Percentiles rank a stretch among this genome's conserved stretches.
These are phyloP conservation scores for Plodia interpunctella DNA, from an alignment of 1,140 invertebrate genomes.

Conservation along the genomic window DNA sequence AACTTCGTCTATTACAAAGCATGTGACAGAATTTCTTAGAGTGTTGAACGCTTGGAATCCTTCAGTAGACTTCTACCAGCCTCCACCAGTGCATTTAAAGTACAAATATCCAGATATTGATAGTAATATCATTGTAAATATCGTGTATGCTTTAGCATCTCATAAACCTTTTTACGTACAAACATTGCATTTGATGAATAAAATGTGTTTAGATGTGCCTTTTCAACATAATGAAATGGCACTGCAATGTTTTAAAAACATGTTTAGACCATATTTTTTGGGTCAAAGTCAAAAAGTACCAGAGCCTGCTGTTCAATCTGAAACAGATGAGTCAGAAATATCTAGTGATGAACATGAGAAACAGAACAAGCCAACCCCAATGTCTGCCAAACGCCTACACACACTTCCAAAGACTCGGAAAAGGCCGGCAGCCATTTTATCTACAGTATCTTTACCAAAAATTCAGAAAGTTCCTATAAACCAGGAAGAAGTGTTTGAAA, in stretches of 20 bases:
- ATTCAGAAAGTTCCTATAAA: slow-evolving; percentile 69
- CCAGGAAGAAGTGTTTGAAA: slow-evolving; percentile 83
- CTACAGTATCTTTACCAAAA: slow-evolving; percentile 40
- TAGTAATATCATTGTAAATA: slow-evolving; percentile 85
- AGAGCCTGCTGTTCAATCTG: slow-evolving; percentile 17
- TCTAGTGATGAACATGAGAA: slow-evolving; percentile 82
- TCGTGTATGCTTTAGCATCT: slow-evolving; percentile 84
- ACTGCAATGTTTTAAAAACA: slow-evolving; percentile 66
- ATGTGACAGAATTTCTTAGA: slow-evolving; percentile 82
- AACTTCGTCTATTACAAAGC: slow-evolving; percentile 49
- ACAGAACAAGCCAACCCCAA: slow-evolving; percentile 57
- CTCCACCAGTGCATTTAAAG: slow-evolving; percentile 83
- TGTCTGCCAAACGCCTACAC: slow-evolving; percentile 78
- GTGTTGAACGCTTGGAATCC: slow-evolving; percentile 84
- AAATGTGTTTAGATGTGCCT: slow-evolving; percentile 94
- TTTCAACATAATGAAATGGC: slow-evolving; percentile 81
- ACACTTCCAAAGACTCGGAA: slow-evolving; percentile 79
- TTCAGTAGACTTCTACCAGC: slow-evolving; percentile 82
- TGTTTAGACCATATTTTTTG: slow-evolving; percentile 48
- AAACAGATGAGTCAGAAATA: slow-evolving; percentile 86
- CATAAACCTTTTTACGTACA: slow-evolving; percentile 91
- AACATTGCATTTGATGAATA: slow-evolving; percentile 96
- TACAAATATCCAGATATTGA: slow-evolving; percentile 88
- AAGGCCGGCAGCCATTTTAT: slow-evolving; percentile 79
- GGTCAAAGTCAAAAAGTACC: slow-evolving; percentile 31